Conservation (phyloP, 2,113 vertebrate genomes). For the Ophiodon elongatus region DNA sequence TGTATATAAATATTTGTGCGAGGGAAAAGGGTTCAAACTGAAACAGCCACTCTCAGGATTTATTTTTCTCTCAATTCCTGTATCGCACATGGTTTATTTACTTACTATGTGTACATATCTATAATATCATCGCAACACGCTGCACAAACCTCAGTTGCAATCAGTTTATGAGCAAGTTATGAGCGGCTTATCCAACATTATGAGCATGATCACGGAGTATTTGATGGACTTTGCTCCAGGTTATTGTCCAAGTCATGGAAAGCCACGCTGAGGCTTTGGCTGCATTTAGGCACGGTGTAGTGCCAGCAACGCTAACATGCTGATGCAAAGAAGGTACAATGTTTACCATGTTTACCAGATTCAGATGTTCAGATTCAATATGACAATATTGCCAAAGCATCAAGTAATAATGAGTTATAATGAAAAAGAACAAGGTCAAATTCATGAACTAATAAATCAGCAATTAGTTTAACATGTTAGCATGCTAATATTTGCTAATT, state of each 20-base stretch:
- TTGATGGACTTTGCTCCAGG: constrained; percentile 11
- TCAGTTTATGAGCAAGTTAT: not conserved
- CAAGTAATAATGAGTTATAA: not conserved
- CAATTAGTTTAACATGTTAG: not conserved
- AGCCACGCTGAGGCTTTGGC: not conserved
- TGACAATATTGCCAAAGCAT: not conserved
- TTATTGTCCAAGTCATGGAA: not conserved
- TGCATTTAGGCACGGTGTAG: not conserved
- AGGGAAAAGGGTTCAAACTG: not conserved
- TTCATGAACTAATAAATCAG: not conserved
- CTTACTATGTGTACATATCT: not conserved
- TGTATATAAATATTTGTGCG: not conserved
- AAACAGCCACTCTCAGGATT: not conserved
- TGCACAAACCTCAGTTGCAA: not conserved
- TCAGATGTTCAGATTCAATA: not conserved
- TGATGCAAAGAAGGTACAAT: not conserved
- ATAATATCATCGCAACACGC: not conserved
- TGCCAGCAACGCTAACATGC: not conserved
- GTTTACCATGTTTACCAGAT: not conserved
- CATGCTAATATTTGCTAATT: no score
- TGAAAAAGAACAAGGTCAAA: not conserved
- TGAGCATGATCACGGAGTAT: not conserved
- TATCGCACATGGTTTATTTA: not conserved
- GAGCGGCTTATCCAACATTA: not conserved
- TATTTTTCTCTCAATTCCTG: not conserved